Evolutionary conservation across 2,888 invertebrate genomes (phyloP), one percentile per base, ranked within the genome.

Genomic region (Micoletzkya japonica): DNA sequence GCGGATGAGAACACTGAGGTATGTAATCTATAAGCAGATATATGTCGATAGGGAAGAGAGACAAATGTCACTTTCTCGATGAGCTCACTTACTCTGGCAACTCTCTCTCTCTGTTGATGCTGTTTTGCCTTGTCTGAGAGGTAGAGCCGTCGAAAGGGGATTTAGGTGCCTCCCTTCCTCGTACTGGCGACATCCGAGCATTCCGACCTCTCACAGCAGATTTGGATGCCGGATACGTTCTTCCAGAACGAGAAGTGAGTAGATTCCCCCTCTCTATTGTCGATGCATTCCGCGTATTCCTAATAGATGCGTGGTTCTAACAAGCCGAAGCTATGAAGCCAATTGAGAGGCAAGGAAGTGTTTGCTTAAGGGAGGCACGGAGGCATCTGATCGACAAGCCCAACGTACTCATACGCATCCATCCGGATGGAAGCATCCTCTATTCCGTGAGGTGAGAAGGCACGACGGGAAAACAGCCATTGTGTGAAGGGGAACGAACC

Each of bases 341-440:
- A 59, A 20, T 1, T 17, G n/a, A 0, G n/a, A n/a, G n/a, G n/a
- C n/a, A n/a, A n/a, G n/a, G 20, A 57, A 30, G 7, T 2, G 28
- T 14, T 59, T 58, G 59, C 69, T 76, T 58, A 70, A 80, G 78
- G 87, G 93, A 94, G 86, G 95, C 95, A 67, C 94, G 95, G 86
- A 85, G 87, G 32, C 86, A 87, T 81, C 77, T 86, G 32, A 85
- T 86, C 71, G 82, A 82, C 70, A 84, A 83, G 75, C 85, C 86
- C 4, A 87, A 96, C 87, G 94, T 95, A 79, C 94, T 96, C 90
- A 93, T 96, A 86, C 90, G 95, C 80, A 95, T 96, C 87, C 94
- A 94, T 88, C 76, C 78, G 54, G 75, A 79, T 70, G 80, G 79
- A 26, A 71, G 74, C 37, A 79, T 79, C 68, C 63, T 80, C 30